phyloP scores from a whole-genome alignment of 2,113 vertebrate genomes.

The Odocoileus virginianus region DNA sequence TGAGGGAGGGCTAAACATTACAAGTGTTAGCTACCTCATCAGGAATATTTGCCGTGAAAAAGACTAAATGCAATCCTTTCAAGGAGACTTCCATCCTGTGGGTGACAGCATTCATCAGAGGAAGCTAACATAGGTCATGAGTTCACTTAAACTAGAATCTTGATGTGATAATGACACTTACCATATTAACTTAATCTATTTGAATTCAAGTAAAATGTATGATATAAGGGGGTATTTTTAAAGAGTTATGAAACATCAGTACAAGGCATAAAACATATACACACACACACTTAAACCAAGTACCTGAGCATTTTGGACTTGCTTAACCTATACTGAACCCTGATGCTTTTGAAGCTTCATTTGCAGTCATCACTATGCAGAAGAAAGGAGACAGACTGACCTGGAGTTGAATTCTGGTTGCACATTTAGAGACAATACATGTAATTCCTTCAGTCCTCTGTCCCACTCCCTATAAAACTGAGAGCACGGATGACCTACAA shows the following conservation, averaged over 20 bases:
- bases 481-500: neutral
- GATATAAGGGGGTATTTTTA: neutral
- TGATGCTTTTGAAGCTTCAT: neutral
- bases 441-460: neutral
- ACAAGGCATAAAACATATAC: neutral
- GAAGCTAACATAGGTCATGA: neutral
- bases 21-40: neutral
- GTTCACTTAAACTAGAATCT: neutral
- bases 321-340: neutral
- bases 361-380: neutral
- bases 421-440: neutral
- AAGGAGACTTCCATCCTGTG: neutral
- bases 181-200: neutral
- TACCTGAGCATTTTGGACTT: neutral
- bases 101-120: neutral
- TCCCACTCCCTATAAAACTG: neutral
- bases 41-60: neutral
- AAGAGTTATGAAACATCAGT: neutral
- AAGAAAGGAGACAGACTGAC: neutral
- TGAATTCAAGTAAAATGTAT: neutral
- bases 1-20: neutral
- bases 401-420: neutral
- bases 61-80: neutral
- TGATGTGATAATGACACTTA: neutral
- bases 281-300: neutral